These are phyloP conservation scores for Helicorthomorpha holstii DNA, from an alignment of 1,140 invertebrate genomes.

Conservation along the genomic window DNA sequence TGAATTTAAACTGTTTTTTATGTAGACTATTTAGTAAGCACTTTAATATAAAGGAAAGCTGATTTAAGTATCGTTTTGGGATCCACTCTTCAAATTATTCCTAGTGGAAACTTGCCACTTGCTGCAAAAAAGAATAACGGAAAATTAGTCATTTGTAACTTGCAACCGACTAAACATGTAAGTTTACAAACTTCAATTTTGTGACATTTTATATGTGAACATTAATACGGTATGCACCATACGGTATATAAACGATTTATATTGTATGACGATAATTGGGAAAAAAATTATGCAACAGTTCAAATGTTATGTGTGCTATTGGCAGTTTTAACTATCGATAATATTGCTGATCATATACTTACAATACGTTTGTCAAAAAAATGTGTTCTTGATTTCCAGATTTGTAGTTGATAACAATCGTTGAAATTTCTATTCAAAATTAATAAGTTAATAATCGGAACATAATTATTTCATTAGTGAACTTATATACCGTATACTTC, in stretches of 20 bases:
- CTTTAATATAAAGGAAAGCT: slow-evolving; percentile 43
- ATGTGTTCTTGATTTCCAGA: too few relatives aligned
- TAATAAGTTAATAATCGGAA: neutral
- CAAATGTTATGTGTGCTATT: too few relatives aligned
- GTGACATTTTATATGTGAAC: neutral
- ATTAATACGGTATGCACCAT: neutral
- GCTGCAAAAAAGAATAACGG: slow-evolving; percentile 71
- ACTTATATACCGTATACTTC: neutral
- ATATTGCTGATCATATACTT: slow-evolving; percentile 3
- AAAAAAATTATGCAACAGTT: too few relatives aligned
- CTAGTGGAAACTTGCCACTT: slow-evolving; percentile 85
- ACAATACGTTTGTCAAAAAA: too few relatives aligned
- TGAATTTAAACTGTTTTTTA: slow-evolving; percentile 1
- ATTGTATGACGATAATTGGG: neutral
- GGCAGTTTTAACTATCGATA: neutral
- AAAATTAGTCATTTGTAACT: slow-evolving; percentile 84
- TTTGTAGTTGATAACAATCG: neutral
- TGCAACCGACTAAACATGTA: slow-evolving; percentile 93
- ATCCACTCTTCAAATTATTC: slow-evolving; percentile 92
- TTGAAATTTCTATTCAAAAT: neutral
- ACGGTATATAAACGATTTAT: neutral
- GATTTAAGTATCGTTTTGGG: slow-evolving; percentile 88
- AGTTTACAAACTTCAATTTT: slow-evolving; percentile 19
- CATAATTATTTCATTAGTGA: neutral
- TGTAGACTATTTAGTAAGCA: neutral